Conservation (phyloP, 1,140 invertebrate species). For the Oncopeltus fasciatus region DNA sequence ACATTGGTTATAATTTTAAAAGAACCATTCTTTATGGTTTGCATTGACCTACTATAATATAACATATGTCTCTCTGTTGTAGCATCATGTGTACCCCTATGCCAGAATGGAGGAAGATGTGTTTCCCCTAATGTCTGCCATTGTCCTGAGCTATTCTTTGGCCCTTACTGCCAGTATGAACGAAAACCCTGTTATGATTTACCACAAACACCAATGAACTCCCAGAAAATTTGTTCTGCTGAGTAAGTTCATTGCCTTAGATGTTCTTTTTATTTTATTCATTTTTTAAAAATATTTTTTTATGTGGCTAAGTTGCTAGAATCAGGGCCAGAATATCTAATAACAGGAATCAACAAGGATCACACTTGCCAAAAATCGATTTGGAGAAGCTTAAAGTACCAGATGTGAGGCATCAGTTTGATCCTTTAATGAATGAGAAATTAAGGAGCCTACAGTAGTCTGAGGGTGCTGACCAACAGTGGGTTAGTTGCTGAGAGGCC, state of each 20-base stretch:
- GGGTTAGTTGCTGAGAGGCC: no score
- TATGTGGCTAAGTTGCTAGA: no score
- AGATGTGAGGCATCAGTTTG: no score
- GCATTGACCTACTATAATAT: background rate
- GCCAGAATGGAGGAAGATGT: constrained; percentile 67
- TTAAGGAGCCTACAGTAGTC: no score
- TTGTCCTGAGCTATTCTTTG: constrained; percentile 54
- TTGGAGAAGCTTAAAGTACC: no score
- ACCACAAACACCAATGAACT: constrained; percentile 47
- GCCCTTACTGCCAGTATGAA: constrained; percentile 58
- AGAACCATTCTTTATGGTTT: background rate
- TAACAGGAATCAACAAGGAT: no score
- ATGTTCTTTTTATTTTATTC: background rate
- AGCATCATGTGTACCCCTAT: constrained; percentile 57
- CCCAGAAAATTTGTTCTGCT: constrained; percentile 42
- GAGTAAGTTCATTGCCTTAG: constrained; percentile 37
- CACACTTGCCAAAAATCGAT: no score
- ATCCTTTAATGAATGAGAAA: no score
- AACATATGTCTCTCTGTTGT: constrained; percentile 18
- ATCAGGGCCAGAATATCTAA: no score
- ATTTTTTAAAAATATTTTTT: no score
- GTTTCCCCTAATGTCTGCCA: constrained; percentile 49
- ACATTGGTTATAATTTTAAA: background rate
- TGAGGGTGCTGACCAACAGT: no score
- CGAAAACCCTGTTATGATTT: constrained; percentile 49